These are phyloP conservation scores for Nemurella pictetii DNA, from an alignment of 2,888 invertebrate genomes.

Conservation along the genomic window DNA sequence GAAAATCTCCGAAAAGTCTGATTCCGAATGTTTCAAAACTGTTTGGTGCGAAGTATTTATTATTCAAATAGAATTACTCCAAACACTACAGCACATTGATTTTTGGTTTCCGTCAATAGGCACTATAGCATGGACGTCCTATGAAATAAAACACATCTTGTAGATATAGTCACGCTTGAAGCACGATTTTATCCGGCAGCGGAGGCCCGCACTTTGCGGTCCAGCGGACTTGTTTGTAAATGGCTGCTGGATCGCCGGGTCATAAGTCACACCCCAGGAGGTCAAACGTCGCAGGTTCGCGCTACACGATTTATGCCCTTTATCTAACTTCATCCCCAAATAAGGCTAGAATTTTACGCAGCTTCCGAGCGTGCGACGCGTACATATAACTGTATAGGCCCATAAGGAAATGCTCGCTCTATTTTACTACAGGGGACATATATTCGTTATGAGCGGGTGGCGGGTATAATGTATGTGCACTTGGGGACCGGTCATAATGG, in stretches of 20 bases:
- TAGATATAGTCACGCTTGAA: neutral
- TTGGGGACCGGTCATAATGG: neutral
- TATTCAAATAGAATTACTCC: too few species aligned
- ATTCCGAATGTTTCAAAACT: too few species aligned
- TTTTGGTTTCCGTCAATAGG: too few species aligned
- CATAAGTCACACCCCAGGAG: slow-evolving; percentile 18
- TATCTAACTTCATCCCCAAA: slow-evolving; percentile 20
- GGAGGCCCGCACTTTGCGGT: neutral
- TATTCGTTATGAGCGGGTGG: neutral
- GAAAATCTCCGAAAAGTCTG: too few species aligned
- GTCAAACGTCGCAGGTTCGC: slow-evolving; percentile 1
- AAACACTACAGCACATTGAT: too few species aligned
- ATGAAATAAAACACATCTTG: too few species aligned
- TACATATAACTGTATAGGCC: neutral
- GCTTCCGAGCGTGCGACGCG: neutral
- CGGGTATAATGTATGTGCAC: neutral
- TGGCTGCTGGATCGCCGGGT: neutral
- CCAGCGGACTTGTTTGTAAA: slow-evolving; percentile 7
- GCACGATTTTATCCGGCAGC: neutral
- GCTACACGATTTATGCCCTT: slow-evolving; percentile 6
- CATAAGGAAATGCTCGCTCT: neutral
- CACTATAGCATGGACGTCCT: too few species aligned
- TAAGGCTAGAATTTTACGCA: slow-evolving; percentile 1
- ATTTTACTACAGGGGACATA: neutral
- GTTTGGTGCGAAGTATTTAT: too few species aligned